Evolutionary conservation across 2,797 vertebrate species (phyloP), one percentile per base, ranked within the genome.

Genomic region (Saxicola maurus): DNA sequence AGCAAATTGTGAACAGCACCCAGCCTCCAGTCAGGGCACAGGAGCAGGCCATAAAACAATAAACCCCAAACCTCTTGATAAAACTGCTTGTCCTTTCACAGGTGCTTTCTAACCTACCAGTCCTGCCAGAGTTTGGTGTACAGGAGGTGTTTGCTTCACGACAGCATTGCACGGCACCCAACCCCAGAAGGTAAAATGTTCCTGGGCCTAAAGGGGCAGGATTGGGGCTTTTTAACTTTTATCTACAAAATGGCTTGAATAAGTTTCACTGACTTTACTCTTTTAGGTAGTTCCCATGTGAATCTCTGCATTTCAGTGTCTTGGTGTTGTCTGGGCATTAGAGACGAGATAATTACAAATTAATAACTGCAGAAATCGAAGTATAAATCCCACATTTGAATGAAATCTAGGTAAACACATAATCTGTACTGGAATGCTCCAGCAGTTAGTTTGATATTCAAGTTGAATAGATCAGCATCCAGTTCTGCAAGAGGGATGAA

Each of bases 31-130:
- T 40, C 53, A 61, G 48, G 56, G 37, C 5, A 6, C 13, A 65
- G 42, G 25, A 51, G 5, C 21, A 69, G 72, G 57, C 80, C 17
- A 69, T 40, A 30, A 71, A 60, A 13, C 35, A 49, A 4, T 13
- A 55, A 52, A 28, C 20, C 23, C 24, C 25, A 25, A 57, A 37
- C 17, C 49, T 75, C 17, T 9, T 85, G 72, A 30, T 59, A 17
- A 59, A 67, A 10, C 45, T 9, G 3, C 66, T 86, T 90, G 20
- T 93, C 56, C 96, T 92, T 95, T 95, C 62, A 40, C 97, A 99
- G 99, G 98, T 99, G 99, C 97, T 98, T 98, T 92, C 96, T 99
- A 86, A 99, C 99, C 84, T 99, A 98, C 97, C 98, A 98, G 94
- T 98, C 98, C 96, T 99, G 99, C 96, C 99, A 99, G 98, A 98